Evolutionary conservation across 2,888 invertebrate species (phyloP).

Genomic region (Rotaria socialis): DNA sequence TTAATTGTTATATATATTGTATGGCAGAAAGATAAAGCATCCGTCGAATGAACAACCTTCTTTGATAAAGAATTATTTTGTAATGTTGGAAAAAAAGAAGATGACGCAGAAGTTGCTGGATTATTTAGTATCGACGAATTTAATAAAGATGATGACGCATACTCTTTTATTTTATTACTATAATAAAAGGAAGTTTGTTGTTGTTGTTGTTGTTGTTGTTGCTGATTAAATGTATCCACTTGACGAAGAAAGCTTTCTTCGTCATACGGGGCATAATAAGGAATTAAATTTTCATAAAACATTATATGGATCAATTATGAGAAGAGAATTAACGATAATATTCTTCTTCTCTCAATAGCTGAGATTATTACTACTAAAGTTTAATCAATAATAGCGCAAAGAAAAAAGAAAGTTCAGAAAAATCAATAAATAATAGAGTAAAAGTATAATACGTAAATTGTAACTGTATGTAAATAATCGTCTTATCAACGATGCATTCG

Average conservation of each 20-base stretch:
- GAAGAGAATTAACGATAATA: too few species aligned
- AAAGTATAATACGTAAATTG: not conserved
- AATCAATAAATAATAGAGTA: not conserved
- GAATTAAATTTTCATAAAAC: too few species aligned
- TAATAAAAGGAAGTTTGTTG: too few species aligned
- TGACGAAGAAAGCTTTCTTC: too few species aligned
- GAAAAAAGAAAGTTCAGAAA: not conserved
- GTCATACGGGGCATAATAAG: too few species aligned
- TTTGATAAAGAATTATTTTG: not conserved
- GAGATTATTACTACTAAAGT: too few species aligned
- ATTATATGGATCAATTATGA: too few species aligned
- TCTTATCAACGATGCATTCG: constrained; percentile 1
- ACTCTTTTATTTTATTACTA: too few species aligned
- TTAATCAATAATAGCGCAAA: not conserved
- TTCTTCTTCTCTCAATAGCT: too few species aligned
- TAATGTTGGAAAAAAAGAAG: not conserved
- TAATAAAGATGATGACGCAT: not conserved
- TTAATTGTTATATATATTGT: too few species aligned
- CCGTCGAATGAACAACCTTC: not conserved
- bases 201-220: too few species aligned
- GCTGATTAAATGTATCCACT: too few species aligned
- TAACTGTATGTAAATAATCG: not conserved
- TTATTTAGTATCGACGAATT: not conserved
- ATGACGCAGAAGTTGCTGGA: not conserved
- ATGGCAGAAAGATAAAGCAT: not conserved